Conservation (phyloP, 2,888 invertebrate species). For the Melanargia galathea region DNA sequence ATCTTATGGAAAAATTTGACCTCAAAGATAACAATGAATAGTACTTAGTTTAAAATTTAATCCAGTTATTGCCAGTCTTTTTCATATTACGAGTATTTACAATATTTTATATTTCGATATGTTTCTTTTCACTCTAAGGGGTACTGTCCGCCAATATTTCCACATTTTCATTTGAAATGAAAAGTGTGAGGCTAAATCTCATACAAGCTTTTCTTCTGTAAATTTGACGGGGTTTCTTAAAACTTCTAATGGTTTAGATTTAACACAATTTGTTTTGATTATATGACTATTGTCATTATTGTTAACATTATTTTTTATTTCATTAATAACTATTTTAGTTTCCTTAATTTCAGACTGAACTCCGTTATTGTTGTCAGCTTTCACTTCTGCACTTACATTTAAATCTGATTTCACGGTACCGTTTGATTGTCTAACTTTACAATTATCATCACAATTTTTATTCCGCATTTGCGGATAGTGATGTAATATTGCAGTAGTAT, state of each 20-base stretch:
- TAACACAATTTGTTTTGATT: slow-evolving; percentile 49
- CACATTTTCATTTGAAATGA: slow-evolving; percentile 47
- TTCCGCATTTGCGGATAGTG: slow-evolving; percentile 71
- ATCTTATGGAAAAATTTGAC: slow-evolving; percentile 44
- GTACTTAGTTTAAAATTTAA: slow-evolving; percentile 41
- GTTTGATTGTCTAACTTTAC: slow-evolving; percentile 35
- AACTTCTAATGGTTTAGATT: slow-evolving; percentile 51
- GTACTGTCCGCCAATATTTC: slow-evolving; percentile 54
- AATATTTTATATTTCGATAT: slow-evolving; percentile 61
- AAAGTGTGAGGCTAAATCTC: slow-evolving; percentile 62
- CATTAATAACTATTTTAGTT: slow-evolving; percentile 43
- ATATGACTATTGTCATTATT: slow-evolving; percentile 55
- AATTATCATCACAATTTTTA: slow-evolving; percentile 47
- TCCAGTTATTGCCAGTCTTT: slow-evolving; percentile 59
- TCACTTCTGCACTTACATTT: slow-evolving; percentile 51
- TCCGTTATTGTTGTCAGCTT: slow-evolving; percentile 65
- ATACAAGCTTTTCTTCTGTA: slow-evolving; percentile 77
- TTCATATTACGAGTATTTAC: slow-evolving; percentile 54
- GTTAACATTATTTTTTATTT: slow-evolving; percentile 60
- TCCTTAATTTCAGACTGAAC: slow-evolving; percentile 47
- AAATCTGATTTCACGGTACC: slow-evolving; percentile 62
- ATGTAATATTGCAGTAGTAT: slow-evolving; percentile 74
- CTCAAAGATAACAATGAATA: slow-evolving; percentile 38
- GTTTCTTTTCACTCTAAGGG: slow-evolving; percentile 54
- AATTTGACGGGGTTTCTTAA: slow-evolving; percentile 68